Percentiles rank a stretch among this genome's conserved stretches.
Conservation (phyloP, 2,113 vertebrate genomes). For the Mobula hypostoma region DNA sequence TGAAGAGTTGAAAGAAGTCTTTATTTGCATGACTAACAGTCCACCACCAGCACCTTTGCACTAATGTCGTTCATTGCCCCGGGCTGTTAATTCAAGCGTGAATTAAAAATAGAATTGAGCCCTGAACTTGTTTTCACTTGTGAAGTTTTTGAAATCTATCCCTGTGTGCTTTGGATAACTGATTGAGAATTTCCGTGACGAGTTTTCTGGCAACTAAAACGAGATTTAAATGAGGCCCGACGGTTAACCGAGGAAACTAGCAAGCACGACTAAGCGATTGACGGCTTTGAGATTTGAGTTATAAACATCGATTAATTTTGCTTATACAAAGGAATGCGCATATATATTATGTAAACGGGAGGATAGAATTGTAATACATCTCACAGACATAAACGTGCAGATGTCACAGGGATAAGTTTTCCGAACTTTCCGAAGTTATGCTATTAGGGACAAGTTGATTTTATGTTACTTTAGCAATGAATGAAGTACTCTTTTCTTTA, state of each 20-base stretch:
- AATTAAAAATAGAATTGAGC: constrained; percentile 51
- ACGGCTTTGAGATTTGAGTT: not conserved
- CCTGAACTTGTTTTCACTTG: constrained; percentile 64
- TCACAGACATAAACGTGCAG: not conserved
- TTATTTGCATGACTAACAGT: constrained; percentile 73
- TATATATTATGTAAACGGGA: not conserved
- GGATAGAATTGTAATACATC: not conserved
- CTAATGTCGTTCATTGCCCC: constrained; percentile 47
- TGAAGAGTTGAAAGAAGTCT: constrained; percentile 73
- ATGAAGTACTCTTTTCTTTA: not conserved
- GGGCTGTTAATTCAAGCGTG: constrained; percentile 51
- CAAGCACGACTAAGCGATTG: not conserved
- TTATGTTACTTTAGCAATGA: too few relatives aligned
- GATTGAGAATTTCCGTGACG: constrained; percentile 29
- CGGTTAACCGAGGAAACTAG: not conserved
- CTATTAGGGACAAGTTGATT: not conserved
- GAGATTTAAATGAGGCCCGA: constrained; percentile 20
- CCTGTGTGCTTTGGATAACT: constrained; percentile 30
- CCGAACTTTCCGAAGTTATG: not conserved
- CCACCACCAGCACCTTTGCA: constrained; percentile 52
- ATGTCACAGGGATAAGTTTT: not conserved
- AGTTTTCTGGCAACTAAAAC: constrained; percentile 32
- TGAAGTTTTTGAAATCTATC: constrained; percentile 47
- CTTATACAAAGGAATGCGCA: not conserved
- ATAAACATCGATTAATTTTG: not conserved